phyloP scores from a whole-genome alignment of 2,888 invertebrate genomes.

The Poecilobothrus nobilitatus region DNA sequence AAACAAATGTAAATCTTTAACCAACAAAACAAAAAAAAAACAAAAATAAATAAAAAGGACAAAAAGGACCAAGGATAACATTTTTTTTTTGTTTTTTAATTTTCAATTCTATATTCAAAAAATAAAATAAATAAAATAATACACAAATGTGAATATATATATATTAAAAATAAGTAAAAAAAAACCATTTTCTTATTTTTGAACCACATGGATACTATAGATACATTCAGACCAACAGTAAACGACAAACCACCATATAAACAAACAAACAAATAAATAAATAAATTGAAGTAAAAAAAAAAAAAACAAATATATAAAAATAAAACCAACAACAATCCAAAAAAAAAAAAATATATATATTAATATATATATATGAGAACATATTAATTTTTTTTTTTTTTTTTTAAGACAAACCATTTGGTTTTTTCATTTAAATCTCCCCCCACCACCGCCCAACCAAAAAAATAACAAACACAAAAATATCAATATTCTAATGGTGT shows the following conservation, averaged over 20 bases:
- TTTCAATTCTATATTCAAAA: not conserved
- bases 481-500: constrained; percentile 1
- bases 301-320: too few species aligned
- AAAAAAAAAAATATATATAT: too few species aligned
- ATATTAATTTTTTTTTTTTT: too few species aligned
- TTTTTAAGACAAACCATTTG: not conserved
- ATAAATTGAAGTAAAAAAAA: not conserved
- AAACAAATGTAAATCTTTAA: not conserved
- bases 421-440: too few species aligned
- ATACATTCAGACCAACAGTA: too few species aligned
- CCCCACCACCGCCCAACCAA: too few species aligned
- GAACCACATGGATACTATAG: not conserved
- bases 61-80: constrained; percentile 10
- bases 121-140: not conserved
- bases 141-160: not conserved
- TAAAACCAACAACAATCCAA: too few species aligned
- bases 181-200: not conserved
- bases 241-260: not conserved
- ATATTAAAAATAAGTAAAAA: too few species aligned
- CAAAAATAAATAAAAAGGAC: not conserved
- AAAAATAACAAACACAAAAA: too few species aligned
- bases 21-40: not conserved
- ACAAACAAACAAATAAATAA: not conserved
- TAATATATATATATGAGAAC: too few species aligned
- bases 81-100: not conserved